A percentile compares a stretch with the other conserved stretches of the same genome.
These are phyloP conservation scores for Enteromius mattozi DNA, from an alignment of 2,797 vertebrate genomes.

Conservation along the genomic window DNA sequence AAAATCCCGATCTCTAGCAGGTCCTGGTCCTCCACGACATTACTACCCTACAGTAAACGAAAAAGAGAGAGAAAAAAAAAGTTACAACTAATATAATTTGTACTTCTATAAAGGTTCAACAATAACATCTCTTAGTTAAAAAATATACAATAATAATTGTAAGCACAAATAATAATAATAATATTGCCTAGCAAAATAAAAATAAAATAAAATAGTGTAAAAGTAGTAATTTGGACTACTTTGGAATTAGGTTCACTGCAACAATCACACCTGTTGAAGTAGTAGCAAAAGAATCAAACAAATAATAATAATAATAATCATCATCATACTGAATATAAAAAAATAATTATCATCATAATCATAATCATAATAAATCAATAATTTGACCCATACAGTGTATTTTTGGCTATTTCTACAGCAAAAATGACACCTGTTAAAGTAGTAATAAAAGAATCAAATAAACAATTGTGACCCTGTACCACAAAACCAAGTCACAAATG, in stretches of 20 bases:
- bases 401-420: not conserved
- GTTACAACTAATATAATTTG: not conserved
- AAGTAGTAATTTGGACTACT: not conserved
- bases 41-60: constrained; percentile 87
- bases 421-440: not conserved
- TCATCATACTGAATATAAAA: not conserved
- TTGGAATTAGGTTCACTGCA: not conserved
- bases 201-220: not conserved
- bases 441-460: not conserved
- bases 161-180: not conserved
- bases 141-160: not conserved
- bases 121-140: not conserved
- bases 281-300: not conserved
- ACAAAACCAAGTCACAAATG: no score
- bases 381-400: no score
- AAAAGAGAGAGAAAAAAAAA: not conserved
- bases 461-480: no score
- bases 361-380: no score
- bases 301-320: not conserved
- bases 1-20: constrained; percentile 97
- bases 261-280: not conserved
- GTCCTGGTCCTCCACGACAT: constrained; percentile 98
- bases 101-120: constrained; percentile 1
- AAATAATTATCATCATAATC: no score
- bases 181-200: not conserved